These are phyloP conservation scores for Harpagifer antarcticus DNA, from an alignment of 2,797 vertebrate species.

Conservation along the genomic window DNA sequence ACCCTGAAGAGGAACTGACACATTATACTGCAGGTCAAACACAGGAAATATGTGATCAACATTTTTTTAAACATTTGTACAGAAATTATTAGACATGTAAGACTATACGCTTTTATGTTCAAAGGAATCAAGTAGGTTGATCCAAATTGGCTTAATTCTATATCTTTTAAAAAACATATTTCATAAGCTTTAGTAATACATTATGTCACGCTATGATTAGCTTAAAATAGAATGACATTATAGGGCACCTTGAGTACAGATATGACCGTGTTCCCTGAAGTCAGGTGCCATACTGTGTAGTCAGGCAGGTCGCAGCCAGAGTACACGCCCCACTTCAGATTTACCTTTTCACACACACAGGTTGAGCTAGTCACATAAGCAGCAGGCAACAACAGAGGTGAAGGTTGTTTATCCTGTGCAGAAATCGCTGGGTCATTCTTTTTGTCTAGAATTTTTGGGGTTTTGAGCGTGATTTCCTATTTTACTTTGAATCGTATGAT, in stretches of 20 bases:
- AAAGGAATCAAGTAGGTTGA: background rate
- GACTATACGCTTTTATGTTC: no score
- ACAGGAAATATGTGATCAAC: background rate
- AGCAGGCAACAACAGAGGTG: background rate
- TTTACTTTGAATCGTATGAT: slow-evolving; percentile 37
- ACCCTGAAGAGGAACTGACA: background rate
- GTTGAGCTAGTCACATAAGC: background rate
- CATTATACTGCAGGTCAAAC: background rate
- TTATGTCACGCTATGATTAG: background rate
- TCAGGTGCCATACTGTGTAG: background rate
- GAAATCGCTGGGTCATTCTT: background rate
- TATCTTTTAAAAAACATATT: background rate
- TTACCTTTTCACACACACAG: background rate
- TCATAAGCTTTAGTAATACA: background rate
- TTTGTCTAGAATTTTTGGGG: no score
- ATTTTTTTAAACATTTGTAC: no score
- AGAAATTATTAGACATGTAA: no score
- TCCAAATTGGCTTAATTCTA: no score
- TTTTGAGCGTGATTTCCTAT: background rate
- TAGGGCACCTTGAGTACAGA: background rate
- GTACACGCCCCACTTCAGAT: slow-evolving; percentile 39
- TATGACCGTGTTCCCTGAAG: background rate
- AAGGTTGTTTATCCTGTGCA: rapidly evolving
- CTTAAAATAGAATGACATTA: background rate
- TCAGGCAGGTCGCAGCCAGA: background rate